Percentiles rank a stretch among this genome's conserved stretches.
These are phyloP conservation scores for Notamacropus eugenii DNA, from an alignment of 2,797 vertebrate genomes.

Conservation along the genomic window DNA sequence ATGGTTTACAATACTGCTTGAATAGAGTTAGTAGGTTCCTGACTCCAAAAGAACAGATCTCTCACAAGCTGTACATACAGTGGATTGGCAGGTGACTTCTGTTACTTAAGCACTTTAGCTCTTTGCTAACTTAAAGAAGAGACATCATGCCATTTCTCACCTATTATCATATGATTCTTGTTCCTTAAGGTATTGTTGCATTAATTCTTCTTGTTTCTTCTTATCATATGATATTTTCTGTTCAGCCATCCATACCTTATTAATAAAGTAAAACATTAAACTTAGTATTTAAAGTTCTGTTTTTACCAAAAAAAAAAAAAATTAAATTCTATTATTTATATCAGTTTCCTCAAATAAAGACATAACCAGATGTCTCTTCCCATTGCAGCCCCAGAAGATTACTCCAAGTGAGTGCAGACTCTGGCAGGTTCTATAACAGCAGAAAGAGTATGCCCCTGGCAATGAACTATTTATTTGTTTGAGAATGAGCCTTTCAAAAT, in stretches of 20 bases:
- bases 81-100: slow-evolving; percentile 3
- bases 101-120: slow-evolving; percentile 5
- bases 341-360: not conserved
- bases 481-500: not conserved
- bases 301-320: slow-evolving; percentile 48
- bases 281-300: slow-evolving; percentile 31
- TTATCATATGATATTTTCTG: slow-evolving; percentile 98
- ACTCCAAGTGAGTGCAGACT: not conserved
- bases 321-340: not conserved
- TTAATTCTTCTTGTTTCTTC: slow-evolving; percentile 97
- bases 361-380: not conserved
- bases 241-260: slow-evolving; percentile 99
- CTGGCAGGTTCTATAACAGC: not conserved
- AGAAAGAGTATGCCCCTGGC: not conserved
- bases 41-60: not conserved
- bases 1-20: not conserved
- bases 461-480: not conserved
- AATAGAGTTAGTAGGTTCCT: not conserved
- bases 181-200: slow-evolving; percentile 98
- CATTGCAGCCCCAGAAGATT: not conserved
- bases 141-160: slow-evolving; percentile 81
- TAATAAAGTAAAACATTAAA: slow-evolving; percentile 59
- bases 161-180: slow-evolving; percentile 99
- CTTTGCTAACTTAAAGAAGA: not conserved
- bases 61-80: not conserved